Evolutionary conservation across 2,888 invertebrate species (phyloP).

Genomic region (Meiosimyza decipiens): DNA sequence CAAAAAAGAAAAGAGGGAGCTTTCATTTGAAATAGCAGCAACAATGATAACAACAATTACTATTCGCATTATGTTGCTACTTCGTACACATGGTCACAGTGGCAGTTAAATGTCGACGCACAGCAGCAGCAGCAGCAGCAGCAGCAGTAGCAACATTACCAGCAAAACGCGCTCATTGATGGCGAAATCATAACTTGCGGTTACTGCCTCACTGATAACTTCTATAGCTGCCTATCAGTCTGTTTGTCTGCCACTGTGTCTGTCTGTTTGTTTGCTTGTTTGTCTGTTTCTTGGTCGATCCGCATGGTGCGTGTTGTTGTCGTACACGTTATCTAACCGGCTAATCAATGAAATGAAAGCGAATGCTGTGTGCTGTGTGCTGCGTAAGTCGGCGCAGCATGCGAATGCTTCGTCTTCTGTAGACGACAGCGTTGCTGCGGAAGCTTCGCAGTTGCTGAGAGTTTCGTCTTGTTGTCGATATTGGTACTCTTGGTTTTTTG

Average conservation of each 20-base stretch:
- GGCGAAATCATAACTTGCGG: background rate
- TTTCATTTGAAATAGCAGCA: background rate
- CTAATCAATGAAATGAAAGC: conserved; percentile 32
- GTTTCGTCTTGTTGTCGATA: background rate
- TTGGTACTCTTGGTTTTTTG: conserved; percentile 34
- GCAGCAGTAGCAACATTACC: background rate
- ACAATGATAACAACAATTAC: background rate
- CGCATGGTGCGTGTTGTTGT: background rate
- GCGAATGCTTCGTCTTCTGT: conserved; percentile 12
- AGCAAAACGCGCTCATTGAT: too few relatives aligned
- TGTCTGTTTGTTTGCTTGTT: background rate
- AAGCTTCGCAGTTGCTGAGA: conserved; percentile 11
- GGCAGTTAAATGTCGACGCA: conserved; percentile 7
- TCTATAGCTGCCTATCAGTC: conserved; percentile 12
- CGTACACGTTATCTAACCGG: background rate
- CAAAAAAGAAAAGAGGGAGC: background rate
- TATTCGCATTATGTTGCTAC: background rate
- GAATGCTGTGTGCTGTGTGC: background rate
- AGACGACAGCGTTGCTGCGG: conserved; percentile 14
- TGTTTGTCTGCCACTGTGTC: background rate
- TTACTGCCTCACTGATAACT: background rate
- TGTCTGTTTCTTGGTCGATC: conserved; percentile 6
- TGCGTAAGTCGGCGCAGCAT: background rate
- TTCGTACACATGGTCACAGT: conserved; percentile 12
- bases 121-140: background rate